Evolutionary conservation across 2,888 invertebrate genomes (phyloP).

Genomic region (Sthenelais limicola): DNA sequence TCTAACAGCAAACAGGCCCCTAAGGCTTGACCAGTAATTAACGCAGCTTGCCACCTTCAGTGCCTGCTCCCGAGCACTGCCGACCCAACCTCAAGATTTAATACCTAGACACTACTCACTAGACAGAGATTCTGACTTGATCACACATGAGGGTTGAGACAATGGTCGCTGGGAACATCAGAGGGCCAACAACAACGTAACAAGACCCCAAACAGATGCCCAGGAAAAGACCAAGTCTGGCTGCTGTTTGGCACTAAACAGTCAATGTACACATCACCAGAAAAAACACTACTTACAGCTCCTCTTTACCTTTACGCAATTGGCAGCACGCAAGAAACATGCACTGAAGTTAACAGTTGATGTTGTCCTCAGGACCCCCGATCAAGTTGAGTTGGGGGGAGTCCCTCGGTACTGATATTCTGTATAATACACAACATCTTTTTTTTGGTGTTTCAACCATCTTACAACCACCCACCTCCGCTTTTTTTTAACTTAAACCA

Average conservation of each 20-base stretch:
- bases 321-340: constrained; percentile 38
- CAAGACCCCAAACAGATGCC: constrained; percentile 13
- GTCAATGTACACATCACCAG: constrained; percentile 18
- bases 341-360: constrained; percentile 30
- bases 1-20: too few relatives aligned
- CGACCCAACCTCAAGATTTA: not conserved
- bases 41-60: constrained; percentile 22
- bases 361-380: too few relatives aligned
- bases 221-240: not conserved
- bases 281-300: constrained; percentile 1
- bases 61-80: constrained; percentile 12
- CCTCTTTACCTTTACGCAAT: constrained; percentile 10
- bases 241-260: constrained; percentile 33
- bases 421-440: constrained; percentile 37
- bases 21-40: constrained; percentile 18
- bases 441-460: constrained; percentile 36
- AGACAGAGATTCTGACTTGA: constrained; percentile 34
- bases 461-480: constrained; percentile 22
- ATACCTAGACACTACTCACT: constrained; percentile 26
- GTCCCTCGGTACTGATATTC: too few relatives aligned
- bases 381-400: too few relatives aligned
- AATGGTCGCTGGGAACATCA: constrained; percentile 4
- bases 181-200: constrained; percentile 7
- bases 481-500: too few relatives aligned
- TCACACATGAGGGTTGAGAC: constrained; percentile 26